phyloP scores from a whole-genome alignment of 2,888 invertebrate genomes.

The Drosophila algonquin region DNA sequence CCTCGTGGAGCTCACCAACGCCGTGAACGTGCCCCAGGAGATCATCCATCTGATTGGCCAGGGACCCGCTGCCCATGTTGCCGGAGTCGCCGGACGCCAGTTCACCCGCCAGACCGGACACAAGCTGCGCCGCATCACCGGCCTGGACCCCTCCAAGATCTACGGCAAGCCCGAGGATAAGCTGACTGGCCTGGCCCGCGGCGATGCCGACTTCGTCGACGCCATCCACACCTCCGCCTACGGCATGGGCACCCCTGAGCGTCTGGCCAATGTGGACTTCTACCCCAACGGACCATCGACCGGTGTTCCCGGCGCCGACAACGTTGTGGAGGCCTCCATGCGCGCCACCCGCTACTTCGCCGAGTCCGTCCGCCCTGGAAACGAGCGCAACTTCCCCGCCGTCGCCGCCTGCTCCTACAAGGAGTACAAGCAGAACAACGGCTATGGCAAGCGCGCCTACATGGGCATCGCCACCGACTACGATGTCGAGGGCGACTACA shows the following conservation, averaged over 20 bases:
- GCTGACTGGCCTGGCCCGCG: slow-evolving; percentile 78
- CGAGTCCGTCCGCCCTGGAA: slow-evolving; percentile 81
- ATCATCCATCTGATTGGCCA: slow-evolving; percentile 81
- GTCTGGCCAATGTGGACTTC: slow-evolving; percentile 82
- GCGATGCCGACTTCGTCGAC: slow-evolving; percentile 83
- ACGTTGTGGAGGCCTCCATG: slow-evolving; percentile 80
- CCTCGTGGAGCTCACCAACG: slow-evolving; percentile 70
- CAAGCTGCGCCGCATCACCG: slow-evolving; percentile 82
- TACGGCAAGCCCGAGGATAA: slow-evolving; percentile 65
- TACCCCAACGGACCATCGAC: slow-evolving; percentile 80
- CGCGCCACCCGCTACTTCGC: slow-evolving; percentile 81
- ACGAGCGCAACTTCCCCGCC: slow-evolving; percentile 82
- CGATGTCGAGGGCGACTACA: slow-evolving; percentile 80
- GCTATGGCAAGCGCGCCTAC: slow-evolving; percentile 77
- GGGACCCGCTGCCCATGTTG: slow-evolving; percentile 81
- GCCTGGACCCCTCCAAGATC: slow-evolving; percentile 78
- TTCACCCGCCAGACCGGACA: slow-evolving; percentile 77
- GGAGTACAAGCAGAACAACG: slow-evolving; percentile 78
- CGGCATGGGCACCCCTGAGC: slow-evolving; percentile 74
- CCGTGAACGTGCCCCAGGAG: slow-evolving; percentile 69
- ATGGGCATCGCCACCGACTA: slow-evolving; percentile 80
- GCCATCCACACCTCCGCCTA: slow-evolving; percentile 81
- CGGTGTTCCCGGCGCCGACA: slow-evolving; percentile 76
- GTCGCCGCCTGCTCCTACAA: slow-evolving; percentile 78
- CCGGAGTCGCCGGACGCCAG: slow-evolving; percentile 80